phyloP scores from a whole-genome alignment of 2,888 invertebrate genomes.

The Trachelus iudaicus region DNA sequence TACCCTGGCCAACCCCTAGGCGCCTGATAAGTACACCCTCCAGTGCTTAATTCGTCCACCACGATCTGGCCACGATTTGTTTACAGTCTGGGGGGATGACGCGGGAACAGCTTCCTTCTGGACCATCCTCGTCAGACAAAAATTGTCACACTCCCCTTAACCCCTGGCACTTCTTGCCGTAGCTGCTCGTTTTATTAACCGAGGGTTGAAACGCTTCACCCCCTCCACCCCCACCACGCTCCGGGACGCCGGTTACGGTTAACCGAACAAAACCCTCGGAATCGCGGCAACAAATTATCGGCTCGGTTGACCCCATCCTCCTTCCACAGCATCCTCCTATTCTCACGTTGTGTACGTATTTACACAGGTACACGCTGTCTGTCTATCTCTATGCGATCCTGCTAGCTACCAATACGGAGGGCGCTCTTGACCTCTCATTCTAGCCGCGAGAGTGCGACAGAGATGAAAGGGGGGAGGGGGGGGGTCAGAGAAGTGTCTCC shows the following conservation, averaged over 20 bases:
- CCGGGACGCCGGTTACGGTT: slow-evolving; percentile 50
- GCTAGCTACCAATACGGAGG: background rate
- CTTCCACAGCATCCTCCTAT: background rate
- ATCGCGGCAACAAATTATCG: slow-evolving; percentile 50
- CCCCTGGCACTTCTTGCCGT: slow-evolving; percentile 8
- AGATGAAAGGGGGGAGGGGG: background rate
- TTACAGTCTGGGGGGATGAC: background rate
- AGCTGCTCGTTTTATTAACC: slow-evolving; percentile 45
- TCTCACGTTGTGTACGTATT: background rate
- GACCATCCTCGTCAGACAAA: background rate
- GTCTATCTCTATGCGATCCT: background rate
- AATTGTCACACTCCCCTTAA: slow-evolving; percentile 8
- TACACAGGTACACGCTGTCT: background rate
- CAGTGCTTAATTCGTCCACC: background rate
- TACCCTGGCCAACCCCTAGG: background rate
- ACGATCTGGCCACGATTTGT: slow-evolving; percentile 6
- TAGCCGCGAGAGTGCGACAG: background rate
- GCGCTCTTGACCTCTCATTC: background rate
- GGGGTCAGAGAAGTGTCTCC: slow-evolving; percentile 3
- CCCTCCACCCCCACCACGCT: slow-evolving; percentile 33
- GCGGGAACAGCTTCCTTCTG: background rate
- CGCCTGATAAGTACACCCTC: background rate
- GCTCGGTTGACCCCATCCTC: slow-evolving; percentile 39
- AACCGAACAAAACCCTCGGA: slow-evolving; percentile 51
- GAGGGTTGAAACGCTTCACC: slow-evolving; percentile 30